A percentile compares a stretch with the other conserved stretches of the same genome.
phyloP scores from a whole-genome alignment of 2,113 vertebrate genomes.

The Indicator indicator region DNA sequence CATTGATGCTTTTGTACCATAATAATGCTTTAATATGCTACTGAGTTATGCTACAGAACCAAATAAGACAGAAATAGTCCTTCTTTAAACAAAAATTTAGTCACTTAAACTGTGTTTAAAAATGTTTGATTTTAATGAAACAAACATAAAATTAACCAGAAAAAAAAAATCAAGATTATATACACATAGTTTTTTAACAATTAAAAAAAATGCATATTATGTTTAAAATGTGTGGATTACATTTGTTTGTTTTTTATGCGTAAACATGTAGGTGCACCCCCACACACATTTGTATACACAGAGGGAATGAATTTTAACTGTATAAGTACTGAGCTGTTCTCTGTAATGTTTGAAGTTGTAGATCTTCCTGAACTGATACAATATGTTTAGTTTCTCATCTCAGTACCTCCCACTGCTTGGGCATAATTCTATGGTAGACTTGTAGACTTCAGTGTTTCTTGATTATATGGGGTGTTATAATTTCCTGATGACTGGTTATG shows the following conservation, averaged over 20 bases:
- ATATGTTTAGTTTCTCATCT: background rate
- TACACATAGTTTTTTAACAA: background rate
- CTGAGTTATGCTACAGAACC: background rate
- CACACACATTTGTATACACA: fast-evolving
- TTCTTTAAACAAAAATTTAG: background rate
- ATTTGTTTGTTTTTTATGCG: background rate
- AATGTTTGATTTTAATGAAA: background rate
- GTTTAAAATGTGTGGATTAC: background rate
- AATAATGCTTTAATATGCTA: background rate
- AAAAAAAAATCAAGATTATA: background rate
- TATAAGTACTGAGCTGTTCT: background rate
- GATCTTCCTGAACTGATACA: background rate
- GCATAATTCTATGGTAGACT: background rate
- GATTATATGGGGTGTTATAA: slow-evolving; percentile 36
- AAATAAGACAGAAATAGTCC: background rate
- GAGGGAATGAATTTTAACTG: background rate
- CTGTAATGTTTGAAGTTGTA: background rate
- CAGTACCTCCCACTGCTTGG: background rate
- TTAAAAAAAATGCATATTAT: background rate
- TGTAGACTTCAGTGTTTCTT: background rate
- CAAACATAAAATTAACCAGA: background rate
- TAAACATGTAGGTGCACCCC: fast-evolving
- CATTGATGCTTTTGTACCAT: background rate
- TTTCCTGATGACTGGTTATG: slow-evolving; percentile 49
- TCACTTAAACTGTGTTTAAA: background rate